Percentiles rank a stretch among this genome's conserved stretches.
These are phyloP conservation scores for Thalpophila matura DNA, from an alignment of 2,888 invertebrate species.

Conservation along the genomic window DNA sequence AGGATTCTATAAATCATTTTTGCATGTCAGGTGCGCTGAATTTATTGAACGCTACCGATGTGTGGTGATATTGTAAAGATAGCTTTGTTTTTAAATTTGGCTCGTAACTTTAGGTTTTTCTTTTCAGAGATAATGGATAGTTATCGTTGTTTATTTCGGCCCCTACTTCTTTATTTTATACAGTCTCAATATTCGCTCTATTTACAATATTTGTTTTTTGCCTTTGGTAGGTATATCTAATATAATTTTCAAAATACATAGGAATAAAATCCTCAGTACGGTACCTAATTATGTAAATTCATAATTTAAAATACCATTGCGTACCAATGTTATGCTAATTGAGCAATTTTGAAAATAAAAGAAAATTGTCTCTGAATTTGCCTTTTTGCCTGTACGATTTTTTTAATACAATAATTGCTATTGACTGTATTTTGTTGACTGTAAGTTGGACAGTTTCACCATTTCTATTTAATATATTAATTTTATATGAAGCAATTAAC, in stretches of 20 bases:
- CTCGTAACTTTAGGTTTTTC: neutral
- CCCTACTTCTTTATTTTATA: neutral
- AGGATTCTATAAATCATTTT: slow-evolving; percentile 41
- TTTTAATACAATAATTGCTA: slow-evolving; percentile 22
- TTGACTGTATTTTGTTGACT: slow-evolving; percentile 22
- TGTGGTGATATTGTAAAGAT: slow-evolving; percentile 3
- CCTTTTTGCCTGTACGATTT: slow-evolving; percentile 28
- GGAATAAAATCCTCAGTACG: neutral
- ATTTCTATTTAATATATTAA: too few relatives aligned
- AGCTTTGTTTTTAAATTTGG: slow-evolving; percentile 3
- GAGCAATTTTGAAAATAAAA: slow-evolving; percentile 32
- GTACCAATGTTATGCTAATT: slow-evolving; percentile 30
- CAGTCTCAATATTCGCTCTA: neutral
- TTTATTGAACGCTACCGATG: slow-evolving; percentile 34
- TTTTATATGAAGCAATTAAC: neutral
- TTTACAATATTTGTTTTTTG: neutral
- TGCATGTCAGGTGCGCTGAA: slow-evolving; percentile 42
- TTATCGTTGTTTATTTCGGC: neutral
- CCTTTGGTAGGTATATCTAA: neutral
- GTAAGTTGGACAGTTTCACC: slow-evolving; percentile 13
- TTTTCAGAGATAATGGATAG: slow-evolving; percentile 11
- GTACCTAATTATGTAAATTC: neutral
- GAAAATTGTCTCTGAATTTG: slow-evolving; percentile 40
- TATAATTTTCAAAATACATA: neutral
- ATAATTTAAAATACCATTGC: slow-evolving; percentile 23